Evolutionary conservation across 2,888 invertebrate genomes (phyloP), one percentile per base, ranked within the genome.

Genomic region (Anagyrus pseudococci): DNA sequence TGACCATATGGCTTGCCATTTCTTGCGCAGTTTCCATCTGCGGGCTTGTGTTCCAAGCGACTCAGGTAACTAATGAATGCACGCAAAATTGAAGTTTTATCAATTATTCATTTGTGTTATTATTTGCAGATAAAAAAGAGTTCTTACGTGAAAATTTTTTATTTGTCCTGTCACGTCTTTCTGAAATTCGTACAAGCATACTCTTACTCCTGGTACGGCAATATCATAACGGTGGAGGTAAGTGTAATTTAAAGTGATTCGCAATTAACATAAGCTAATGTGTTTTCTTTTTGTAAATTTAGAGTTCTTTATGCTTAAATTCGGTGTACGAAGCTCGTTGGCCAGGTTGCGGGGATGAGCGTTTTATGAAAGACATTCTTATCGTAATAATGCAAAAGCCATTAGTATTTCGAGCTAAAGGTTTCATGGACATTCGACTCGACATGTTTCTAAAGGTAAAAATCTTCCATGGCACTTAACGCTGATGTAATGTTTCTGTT

Each of bases 371-470:
- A 6, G 69, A 64, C 4, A 44, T 75, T 10, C 48, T 66, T 3
- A 49, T 71, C 7, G 59, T 70, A 49, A 59, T 75, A 1, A 55
- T 63, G 50, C 73, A 71, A 54, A 72, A 64, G 29, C 69, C 74
- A 15, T 59, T 75, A 3, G 46, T 48, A 26, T 40, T 76, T 19
- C 72, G 66, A n/a, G 73, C 70, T 0, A 69, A 69, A 25, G 64
- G 67, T 17, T 67, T 72, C 53, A 68, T 71, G 46, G 29, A 43
- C 17, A 64, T 75, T 23, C 68, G 72, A 6, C 66, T 73, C 40
- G 69, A 69, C n/a, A 70, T 73, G 69, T 73, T 74, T 43, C 50
- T 67, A 2, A 62, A 64, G 65, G 74, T 73, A 61, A n/a, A n/a
- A n/a, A n/a, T 41, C 41, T 6, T 41, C n/a, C 41, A 41, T 15